Evolutionary conservation across 1,140 invertebrate genomes (phyloP).

Genomic region (Brachionus koreanus): DNA sequence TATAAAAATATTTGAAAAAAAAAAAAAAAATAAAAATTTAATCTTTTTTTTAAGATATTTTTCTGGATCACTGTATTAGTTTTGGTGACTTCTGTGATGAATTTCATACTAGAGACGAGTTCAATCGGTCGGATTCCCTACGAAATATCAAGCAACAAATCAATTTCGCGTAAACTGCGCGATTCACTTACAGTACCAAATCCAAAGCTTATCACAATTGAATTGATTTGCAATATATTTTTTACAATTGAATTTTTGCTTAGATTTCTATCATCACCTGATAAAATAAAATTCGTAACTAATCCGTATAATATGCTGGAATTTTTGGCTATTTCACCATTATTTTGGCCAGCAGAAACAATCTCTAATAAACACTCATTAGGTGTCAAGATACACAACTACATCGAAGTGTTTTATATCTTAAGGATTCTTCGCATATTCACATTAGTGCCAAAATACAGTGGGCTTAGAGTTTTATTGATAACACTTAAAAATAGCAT

Average conservation of each 20-base stretch:
- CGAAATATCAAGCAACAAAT: conserved; percentile 27
- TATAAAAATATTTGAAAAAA: not conserved
- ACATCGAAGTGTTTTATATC: conserved; percentile 50
- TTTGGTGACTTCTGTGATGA: conserved; percentile 11
- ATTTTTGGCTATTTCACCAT: conserved; percentile 48
- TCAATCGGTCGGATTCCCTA: conserved; percentile 2
- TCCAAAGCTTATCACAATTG: not conserved
- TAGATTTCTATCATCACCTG: conserved; percentile 58
- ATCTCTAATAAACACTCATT: not conserved
- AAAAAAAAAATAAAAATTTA: not conserved
- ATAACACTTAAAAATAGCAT: conserved; percentile 56
- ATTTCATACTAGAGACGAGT: conserved; percentile 22
- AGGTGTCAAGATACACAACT: conserved; percentile 46
- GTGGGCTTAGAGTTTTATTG: conserved; percentile 54
- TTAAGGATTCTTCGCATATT: conserved; percentile 55
- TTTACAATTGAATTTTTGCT: conserved; percentile 22
- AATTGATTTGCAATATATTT: conserved; percentile 29
- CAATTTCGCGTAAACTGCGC: not conserved
- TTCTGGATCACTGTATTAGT: conserved; percentile 28
- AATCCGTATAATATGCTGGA: conserved; percentile 61
- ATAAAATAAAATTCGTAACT: conserved; percentile 57
- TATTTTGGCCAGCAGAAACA: conserved; percentile 4
- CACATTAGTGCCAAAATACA: conserved; percentile 52
- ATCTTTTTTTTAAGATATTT: not conserved
- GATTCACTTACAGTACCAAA: conserved; percentile 24